A percentile compares a stretch with the other conserved stretches of the same genome.
Conservation (phyloP, 1,140 invertebrate genomes). For the Euglossa dilemma region DNA sequence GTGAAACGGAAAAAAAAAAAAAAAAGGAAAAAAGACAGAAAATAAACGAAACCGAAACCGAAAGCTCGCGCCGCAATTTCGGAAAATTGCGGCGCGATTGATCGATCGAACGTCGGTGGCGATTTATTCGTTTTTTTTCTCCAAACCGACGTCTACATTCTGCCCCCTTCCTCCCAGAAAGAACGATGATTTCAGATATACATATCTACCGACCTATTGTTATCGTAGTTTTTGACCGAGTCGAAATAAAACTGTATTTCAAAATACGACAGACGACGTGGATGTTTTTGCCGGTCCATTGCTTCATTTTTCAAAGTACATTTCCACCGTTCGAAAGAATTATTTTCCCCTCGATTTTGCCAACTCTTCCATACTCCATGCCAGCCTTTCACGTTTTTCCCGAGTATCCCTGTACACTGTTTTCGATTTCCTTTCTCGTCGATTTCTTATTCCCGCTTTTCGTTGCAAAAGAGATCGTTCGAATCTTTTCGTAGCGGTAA, state of each 20-base stretch:
- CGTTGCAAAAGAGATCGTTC: too few relatives aligned
- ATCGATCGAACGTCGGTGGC: conserved; percentile 36
- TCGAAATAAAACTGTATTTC: conserved; percentile 82
- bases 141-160: conserved; percentile 43
- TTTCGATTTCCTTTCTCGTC: too few relatives aligned
- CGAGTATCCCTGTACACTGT: too few relatives aligned
- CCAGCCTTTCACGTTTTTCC: too few relatives aligned
- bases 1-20: conserved; percentile 10
- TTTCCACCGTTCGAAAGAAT: background rate
- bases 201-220: conserved; percentile 82
- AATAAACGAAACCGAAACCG: conserved; percentile 1
- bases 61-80: conserved; percentile 32
- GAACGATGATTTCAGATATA: conserved; percentile 78
- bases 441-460: too few relatives aligned
- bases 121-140: conserved; percentile 47
- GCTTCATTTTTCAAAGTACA: background rate
- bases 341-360: background rate
- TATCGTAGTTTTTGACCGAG: conserved; percentile 82
- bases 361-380: too few relatives aligned
- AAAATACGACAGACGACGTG: conserved; percentile 69
- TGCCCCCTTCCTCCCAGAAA: conserved; percentile 35
- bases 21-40: background rate
- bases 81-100: conserved; percentile 11
- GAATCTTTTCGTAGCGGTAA: background rate
- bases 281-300: conserved; percentile 14